phyloP scores from a whole-genome alignment of 2,797 vertebrate genomes.

The Clarias fuscus region DNA sequence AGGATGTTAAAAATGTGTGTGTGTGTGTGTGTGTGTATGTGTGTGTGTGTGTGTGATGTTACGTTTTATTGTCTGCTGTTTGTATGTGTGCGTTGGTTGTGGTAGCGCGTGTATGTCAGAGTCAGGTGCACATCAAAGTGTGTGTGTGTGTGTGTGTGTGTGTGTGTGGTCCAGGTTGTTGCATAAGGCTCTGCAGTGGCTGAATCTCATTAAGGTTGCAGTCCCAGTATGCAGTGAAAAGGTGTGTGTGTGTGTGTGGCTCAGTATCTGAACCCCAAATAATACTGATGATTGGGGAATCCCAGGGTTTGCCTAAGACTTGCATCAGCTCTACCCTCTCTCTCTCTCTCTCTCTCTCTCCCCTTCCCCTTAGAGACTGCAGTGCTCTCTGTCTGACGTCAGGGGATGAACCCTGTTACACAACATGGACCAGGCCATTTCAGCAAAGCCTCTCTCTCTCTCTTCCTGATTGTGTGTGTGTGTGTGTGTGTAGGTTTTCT shows the following conservation, averaged over 20 bases:
- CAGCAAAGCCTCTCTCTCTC: background rate
- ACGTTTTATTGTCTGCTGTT: slow-evolving; percentile 10
- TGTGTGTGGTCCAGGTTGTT: slow-evolving; percentile 43
- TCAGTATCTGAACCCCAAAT: slow-evolving; percentile 4
- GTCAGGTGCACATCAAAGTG: slow-evolving; percentile 1
- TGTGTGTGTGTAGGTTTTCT: slow-evolving; percentile 1
- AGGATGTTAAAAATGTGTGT: slow-evolving; percentile 3
- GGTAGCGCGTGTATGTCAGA: background rate
- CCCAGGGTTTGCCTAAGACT: slow-evolving; percentile 50
- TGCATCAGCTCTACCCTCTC: slow-evolving; percentile 39
- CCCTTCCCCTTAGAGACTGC: slow-evolving; percentile 31
- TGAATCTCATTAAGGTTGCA: slow-evolving; percentile 57
- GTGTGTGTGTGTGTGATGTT: slow-evolving; percentile 19
- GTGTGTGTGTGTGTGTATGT: slow-evolving; percentile 15
- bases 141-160: slow-evolving; percentile 8
- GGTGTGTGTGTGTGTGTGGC: slow-evolving; percentile 37
- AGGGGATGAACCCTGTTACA: slow-evolving; percentile 52
- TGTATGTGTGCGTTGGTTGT: slow-evolving; percentile 9
- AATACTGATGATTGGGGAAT: slow-evolving; percentile 48
- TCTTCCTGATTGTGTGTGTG: background rate
- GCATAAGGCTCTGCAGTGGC: slow-evolving; percentile 56
- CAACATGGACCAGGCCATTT: slow-evolving; percentile 28
- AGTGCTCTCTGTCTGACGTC: slow-evolving; percentile 44
- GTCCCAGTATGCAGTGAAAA: slow-evolving; percentile 25
- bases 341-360: background rate